Conservation (phyloP, 2,888 invertebrate genomes). For the Pristionchus arcanus region DNA sequence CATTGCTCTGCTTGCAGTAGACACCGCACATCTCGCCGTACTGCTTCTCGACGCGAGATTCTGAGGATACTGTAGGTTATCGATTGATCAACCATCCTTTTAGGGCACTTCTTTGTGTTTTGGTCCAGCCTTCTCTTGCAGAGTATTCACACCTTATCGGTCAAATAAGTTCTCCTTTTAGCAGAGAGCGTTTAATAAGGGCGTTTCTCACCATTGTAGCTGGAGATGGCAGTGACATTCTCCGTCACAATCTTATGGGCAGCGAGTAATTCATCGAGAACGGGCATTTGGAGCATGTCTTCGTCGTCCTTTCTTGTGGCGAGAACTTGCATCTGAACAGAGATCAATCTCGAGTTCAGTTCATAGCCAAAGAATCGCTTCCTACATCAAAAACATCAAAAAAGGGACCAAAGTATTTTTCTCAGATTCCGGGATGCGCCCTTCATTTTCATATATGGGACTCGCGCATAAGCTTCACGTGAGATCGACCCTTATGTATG, state of each 20-base stretch:
- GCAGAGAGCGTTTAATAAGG: not conserved
- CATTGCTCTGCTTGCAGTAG: conserved; percentile 77
- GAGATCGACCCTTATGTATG: not conserved
- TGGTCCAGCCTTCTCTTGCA: too few relatives aligned
- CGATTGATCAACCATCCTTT: not conserved
- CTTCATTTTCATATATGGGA: too few relatives aligned
- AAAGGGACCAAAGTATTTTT: too few relatives aligned
- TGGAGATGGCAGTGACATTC: conserved; percentile 61
- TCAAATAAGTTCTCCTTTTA: too few relatives aligned
- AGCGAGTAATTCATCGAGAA: conserved; percentile 68
- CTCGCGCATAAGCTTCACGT: not conserved
- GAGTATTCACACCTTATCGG: too few relatives aligned
- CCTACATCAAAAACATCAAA: not conserved
- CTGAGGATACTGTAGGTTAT: conserved; percentile 19
- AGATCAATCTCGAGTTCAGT: not conserved
- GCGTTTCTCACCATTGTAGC: not conserved
- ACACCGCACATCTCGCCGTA: conserved; percentile 75
- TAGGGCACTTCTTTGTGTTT: too few relatives aligned
- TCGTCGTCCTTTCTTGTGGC: conserved; percentile 74
- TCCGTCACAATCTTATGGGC: conserved; percentile 67
- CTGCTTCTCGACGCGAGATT: conserved; percentile 29
- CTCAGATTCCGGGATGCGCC: too few relatives aligned
- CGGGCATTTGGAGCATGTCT: conserved; percentile 66
- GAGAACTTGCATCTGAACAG: conserved; percentile 75
- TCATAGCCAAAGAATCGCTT: not conserved